Base-by-base conservation (phyloP, 2,888 invertebrate species). In the Drosophila nr. medialis region DNA sequence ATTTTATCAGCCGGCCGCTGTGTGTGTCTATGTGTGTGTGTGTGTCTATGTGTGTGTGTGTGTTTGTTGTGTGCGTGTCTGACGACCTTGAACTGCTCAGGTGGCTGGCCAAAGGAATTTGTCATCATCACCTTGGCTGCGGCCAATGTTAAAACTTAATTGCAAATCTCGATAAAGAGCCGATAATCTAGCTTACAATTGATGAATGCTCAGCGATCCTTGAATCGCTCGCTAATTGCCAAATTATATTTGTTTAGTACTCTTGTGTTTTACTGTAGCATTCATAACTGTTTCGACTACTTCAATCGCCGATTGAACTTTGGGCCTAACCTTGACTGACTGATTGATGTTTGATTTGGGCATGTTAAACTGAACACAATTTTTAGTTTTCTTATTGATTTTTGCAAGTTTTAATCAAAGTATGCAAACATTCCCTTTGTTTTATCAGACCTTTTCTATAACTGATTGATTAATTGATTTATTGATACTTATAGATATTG, bases 1-100 rank as follows among this genome's bases (percentile, higher is more conserved):
- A 86, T 86, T 86, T 86, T 73, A 86, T 86, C 86, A 75, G 56
- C 71, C 72, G 55, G 30, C 27, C 27, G 2, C 15, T 15, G 34
- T n/a, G 4, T 24, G 34, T 34, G 49, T 49, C 40, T 32, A 21
- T 27, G 50, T 60, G n/a, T n/a, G n/a, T n/a, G n/a, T n/a, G n/a
- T n/a, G 10, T 40, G 5, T 38, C 29, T 29, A 4, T n/a, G 61
- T 10, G 29, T 24, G 34, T 34, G 49, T 49, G 45, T 32, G 27
- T 27, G 50, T 60, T 30, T 10, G 34, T 18, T 34, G 24, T 24
- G 56, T 59, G 64, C 30, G 24, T 18, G 45, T 59, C 61, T 15
- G 67, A 40, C 65, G 75, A 74, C 69, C 78, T 70, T 77, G 78
- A 74, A 74, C 68, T 56, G 62, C 7, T 32, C n/a, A 18, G 49